phyloP scores from a whole-genome alignment of 1,140 invertebrate genomes.

The Listronotus oregonensis region DNA sequence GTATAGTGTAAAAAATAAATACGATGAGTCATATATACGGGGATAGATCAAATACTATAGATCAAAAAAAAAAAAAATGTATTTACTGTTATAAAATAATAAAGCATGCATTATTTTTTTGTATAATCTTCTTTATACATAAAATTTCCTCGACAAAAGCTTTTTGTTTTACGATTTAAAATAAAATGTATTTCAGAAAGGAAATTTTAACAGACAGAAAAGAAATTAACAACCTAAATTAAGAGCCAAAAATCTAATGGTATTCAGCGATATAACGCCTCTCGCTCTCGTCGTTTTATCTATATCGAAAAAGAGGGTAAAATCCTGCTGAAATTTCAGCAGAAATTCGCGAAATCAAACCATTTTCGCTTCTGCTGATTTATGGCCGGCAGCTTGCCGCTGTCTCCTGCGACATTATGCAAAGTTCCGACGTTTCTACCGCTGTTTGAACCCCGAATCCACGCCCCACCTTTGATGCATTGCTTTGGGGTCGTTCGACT shows the following conservation, averaged over 20 bases:
- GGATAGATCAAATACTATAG: too few relatives aligned
- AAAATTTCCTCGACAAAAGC: too few relatives aligned
- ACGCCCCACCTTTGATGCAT: constrained; percentile 44
- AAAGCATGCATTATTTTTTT: too few relatives aligned
- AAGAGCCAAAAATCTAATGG: background rate
- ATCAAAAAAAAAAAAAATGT: too few relatives aligned
- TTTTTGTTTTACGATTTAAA: too few relatives aligned
- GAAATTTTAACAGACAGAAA: too few relatives aligned
- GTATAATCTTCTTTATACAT: too few relatives aligned
- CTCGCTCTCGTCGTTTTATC: constrained; percentile 4
- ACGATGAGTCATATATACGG: too few relatives aligned
- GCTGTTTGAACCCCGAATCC: constrained; percentile 41
- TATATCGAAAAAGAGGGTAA: constrained; percentile 15
- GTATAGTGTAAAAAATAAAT: too few relatives aligned
- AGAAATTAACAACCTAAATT: too few relatives aligned
- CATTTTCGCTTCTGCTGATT: constrained; percentile 42
- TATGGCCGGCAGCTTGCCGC: constrained; percentile 51
- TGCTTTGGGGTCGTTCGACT: background rate
- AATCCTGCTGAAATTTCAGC: constrained; percentile 14
- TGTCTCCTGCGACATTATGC: constrained; percentile 56
- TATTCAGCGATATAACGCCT: constrained; percentile 19
- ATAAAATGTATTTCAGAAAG: too few relatives aligned
- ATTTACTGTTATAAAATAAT: too few relatives aligned
- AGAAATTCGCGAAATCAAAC: constrained; percentile 32
- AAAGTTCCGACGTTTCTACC: constrained; percentile 55